Evolutionary conservation across 92 coral and sea anemone genomes (phyloP).

Genomic region (Pocillopora meandrina): DNA sequence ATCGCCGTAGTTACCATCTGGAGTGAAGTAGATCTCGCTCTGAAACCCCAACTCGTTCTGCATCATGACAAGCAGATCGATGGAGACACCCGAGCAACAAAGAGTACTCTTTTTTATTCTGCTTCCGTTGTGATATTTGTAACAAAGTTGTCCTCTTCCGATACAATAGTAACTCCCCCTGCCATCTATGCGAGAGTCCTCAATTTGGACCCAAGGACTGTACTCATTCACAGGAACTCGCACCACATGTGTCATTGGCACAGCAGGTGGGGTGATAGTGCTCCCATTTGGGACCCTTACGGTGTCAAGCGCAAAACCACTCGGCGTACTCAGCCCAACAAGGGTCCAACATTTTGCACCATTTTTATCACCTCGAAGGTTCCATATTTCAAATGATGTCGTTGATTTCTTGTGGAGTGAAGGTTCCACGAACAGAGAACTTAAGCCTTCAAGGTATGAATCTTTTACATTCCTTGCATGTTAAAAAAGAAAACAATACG

Average conservation of each 20-base stretch:
- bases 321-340: slow-evolving; percentile 57
- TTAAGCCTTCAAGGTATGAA: slow-evolving; percentile 1
- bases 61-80: slow-evolving; percentile 56
- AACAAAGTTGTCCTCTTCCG: slow-evolving; percentile 52
- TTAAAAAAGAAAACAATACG: background rate
- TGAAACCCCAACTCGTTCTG: slow-evolving; percentile 49
- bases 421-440: slow-evolving; percentile 39
- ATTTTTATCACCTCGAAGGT: slow-evolving; percentile 16
- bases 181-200: slow-evolving; percentile 12
- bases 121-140: slow-evolving; percentile 19
- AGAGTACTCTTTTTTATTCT: slow-evolving; percentile 9
- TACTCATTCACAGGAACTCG: slow-evolving; percentile 53
- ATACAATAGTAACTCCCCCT: slow-evolving; percentile 16
- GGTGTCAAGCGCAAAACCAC: slow-evolving; percentile 58
- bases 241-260: slow-evolving; percentile 26
- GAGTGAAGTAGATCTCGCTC: slow-evolving; percentile 51
- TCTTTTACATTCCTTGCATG: slow-evolving; percentile 29
- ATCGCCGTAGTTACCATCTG: slow-evolving; percentile 60
- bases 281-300: slow-evolving; percentile 30
- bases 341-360: slow-evolving; percentile 49
- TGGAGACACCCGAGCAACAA: slow-evolving; percentile 60
- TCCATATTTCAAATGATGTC: slow-evolving; percentile 47
- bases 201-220: slow-evolving; percentile 55
- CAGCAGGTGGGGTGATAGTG: slow-evolving; percentile 19
- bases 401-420: slow-evolving; percentile 28